phyloP scores from a whole-genome alignment of 2,888 invertebrate species.

The Nudaria mundana region DNA sequence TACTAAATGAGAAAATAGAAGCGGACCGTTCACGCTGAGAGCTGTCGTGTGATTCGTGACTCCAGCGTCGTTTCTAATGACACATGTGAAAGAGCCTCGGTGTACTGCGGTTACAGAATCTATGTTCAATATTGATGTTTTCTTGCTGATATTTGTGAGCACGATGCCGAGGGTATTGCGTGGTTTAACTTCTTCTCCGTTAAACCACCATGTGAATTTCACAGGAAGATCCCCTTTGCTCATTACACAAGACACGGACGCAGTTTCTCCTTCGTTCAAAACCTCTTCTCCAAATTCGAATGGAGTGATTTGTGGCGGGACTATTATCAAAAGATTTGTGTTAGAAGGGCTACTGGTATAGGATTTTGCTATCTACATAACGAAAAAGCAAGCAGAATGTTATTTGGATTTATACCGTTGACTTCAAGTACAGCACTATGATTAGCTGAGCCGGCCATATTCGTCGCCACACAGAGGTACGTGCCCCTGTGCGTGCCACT shows the following conservation, averaged over 20 bases:
- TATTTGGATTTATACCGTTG: slow-evolving; percentile 81
- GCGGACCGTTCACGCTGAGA: slow-evolving; percentile 83
- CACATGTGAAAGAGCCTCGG: slow-evolving; percentile 84
- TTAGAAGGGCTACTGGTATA: slow-evolving; percentile 28
- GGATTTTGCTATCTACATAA: slow-evolving; percentile 32
- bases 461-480: slow-evolving; percentile 88
- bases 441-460: slow-evolving; percentile 85
- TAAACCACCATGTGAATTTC: slow-evolving; percentile 87
- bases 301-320: slow-evolving; percentile 87
- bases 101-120: slow-evolving; percentile 83
- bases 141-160: slow-evolving; percentile 82
- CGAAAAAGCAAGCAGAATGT: slow-evolving; percentile 46
- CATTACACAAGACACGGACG: slow-evolving; percentile 87
- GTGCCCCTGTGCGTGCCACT: slow-evolving; percentile 86
- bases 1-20: slow-evolving; percentile 36
- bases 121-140: slow-evolving; percentile 84
- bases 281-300: slow-evolving; percentile 88
- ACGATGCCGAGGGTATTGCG: slow-evolving; percentile 81
- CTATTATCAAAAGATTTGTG: slow-evolving; percentile 58
- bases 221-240: slow-evolving; percentile 91
- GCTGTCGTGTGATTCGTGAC: slow-evolving; percentile 80
- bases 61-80: slow-evolving; percentile 83
- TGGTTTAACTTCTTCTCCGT: slow-evolving; percentile 71
- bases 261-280: slow-evolving; percentile 86
- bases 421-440: slow-evolving; percentile 86